Base-by-base conservation (phyloP, 1,140 invertebrate genomes). In the Venustaconcha ellipsiformis region DNA sequence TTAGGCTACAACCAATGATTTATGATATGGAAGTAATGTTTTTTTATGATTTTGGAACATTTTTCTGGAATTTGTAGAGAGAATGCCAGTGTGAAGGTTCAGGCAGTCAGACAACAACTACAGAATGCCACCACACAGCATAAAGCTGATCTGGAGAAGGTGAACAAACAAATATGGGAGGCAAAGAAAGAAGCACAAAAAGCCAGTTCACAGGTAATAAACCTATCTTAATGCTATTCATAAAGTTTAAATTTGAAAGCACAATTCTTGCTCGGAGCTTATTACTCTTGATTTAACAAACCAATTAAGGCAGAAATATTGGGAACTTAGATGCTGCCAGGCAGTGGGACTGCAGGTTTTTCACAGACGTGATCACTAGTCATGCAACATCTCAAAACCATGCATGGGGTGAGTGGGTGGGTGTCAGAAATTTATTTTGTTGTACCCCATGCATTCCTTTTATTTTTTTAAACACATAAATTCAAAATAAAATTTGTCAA, bases 41-140 rank as follows among this genome's bases (percentile, higher is more conserved):
- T 48, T 48, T 48, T 5, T 48, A 48, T 48, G 11, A 48, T 48
- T 48, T 48, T 48, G 37, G 6, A 48, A 48, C 37, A 48, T 48
- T 48, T 48, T 6, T 48, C 6, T 48, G 37, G 37, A 60, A 60
- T 56, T 74, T 70, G 23, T 65, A 84, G 81, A 70, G 80, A 81
- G 30, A 75, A 68, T 59, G 79, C 83, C 13, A 76, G 67, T 73
- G 80, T 79, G 18, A 78, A 76, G 56, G 71, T 77, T 14, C 64
- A 78, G 69, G 64, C 67, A 26, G 69, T 84, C 62, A 86, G 83
- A 60, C 75, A 86, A 66, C 80, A 87, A 70, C 57, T 84, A n/a
- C 72, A 84, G 58, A 63, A 70, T n/a, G 62, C 70, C 14, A 85
- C 82, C 56, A 78, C 81, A 14, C 60, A 78, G n/a, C 83, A 85